Evolutionary conservation across 1,140 invertebrate genomes (phyloP), one percentile per base, ranked within the genome.

Genomic region (Piezodorus guildinii): DNA sequence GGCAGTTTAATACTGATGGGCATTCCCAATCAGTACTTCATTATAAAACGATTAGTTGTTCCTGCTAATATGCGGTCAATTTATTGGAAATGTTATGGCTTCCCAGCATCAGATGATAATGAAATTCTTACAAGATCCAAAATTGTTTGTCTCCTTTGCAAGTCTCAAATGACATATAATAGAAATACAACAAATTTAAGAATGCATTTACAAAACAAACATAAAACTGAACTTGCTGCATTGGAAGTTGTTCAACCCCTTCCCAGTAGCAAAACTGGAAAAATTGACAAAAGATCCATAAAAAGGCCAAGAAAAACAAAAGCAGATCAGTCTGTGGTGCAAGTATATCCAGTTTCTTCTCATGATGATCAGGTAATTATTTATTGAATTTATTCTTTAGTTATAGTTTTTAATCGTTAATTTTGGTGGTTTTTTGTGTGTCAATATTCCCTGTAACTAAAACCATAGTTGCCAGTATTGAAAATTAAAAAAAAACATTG

Each of bases 61-160:
- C 80, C 80, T 5, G 75, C 76, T 65, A 75, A 78, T 2, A 84
- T 83, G 82, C 73, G 82, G 62, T 81, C 80, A 67, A 80, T 81
- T 52, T 83, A 83, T 69, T 84, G 82, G 82, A 81, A 81, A 67
- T 81, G 80, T 70, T 84, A 82, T 71, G 82, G 82, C n/a, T 84
- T 83, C 73, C 82, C 82, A 49, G 82, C 81, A 0, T 78, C 77
- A 45, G 80, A 81, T 21, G 76, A 80, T 43, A 80, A 81, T 51
- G 77, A 78, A 63, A 82, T 83, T 63, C 71, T 84, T 3, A 83
- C 81, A n/a, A 82, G 80, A 73, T 73, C 80, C 3, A 82, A 81
- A 69, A 82, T 83, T 14, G 78, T 84, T 15, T 83, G 82, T 62
- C 77, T 80, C 45, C 66, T 83, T 0, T 84, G 81, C 67, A 81